Evolutionary conservation across 92 coral and sea anemone genomes (phyloP).

Genomic region (Heteractis magnifica): DNA sequence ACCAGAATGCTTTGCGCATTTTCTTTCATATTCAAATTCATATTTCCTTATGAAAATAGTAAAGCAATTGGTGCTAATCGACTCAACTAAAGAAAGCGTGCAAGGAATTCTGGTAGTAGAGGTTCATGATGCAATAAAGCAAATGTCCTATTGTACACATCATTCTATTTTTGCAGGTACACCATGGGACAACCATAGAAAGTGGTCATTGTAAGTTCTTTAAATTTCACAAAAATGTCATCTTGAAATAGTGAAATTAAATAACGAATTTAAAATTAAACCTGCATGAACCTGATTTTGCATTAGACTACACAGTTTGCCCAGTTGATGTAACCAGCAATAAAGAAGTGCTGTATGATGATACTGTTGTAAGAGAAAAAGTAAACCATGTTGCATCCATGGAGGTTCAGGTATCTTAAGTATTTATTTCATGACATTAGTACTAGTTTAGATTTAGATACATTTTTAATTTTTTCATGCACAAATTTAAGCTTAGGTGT

Average conservation of each 20-base stretch:
- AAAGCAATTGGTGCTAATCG: no score
- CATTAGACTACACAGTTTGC: background rate
- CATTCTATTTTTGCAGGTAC: background rate
- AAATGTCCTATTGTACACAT: background rate
- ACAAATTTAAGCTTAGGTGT: no score
- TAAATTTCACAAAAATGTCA: background rate
- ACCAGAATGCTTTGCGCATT: no score
- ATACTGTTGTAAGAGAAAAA: background rate
- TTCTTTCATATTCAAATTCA: no score
- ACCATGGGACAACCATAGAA: background rate
- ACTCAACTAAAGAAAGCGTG: no score
- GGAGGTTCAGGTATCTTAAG: background rate
- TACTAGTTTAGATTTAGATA: no score
- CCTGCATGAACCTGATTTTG: no score
- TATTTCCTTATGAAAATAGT: no score
- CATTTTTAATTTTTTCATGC: no score
- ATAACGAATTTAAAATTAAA: no score
- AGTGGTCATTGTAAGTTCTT: slow-evolving; percentile 1
- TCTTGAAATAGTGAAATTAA: background rate
- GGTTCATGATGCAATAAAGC: no score
- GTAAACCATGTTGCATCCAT: background rate
- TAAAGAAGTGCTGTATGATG: slow-evolving; percentile 1
- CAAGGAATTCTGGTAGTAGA: no score
- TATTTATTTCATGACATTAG: background rate
- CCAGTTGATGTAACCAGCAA: background rate